phyloP scores from a whole-genome alignment of 2,797 vertebrate species.

The Danio aesculapii region DNA sequence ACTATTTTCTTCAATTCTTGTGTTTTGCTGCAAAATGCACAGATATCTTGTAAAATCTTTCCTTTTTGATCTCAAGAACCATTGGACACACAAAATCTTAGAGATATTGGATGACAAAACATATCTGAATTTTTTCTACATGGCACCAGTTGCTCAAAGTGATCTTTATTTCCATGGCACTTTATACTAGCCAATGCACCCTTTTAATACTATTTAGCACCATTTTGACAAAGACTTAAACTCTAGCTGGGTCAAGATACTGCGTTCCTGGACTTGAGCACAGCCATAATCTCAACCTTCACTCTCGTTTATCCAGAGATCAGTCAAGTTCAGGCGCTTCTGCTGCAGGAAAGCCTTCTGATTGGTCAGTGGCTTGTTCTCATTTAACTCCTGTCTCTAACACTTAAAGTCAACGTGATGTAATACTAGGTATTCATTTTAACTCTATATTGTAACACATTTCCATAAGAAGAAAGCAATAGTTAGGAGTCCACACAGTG shows the following conservation, averaged over 20 bases:
- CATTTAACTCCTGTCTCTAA: constrained; percentile 1
- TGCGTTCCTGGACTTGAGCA: constrained; percentile 18
- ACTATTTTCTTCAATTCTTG: too few species aligned
- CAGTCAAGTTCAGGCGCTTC: constrained; percentile 17
- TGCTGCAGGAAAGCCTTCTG: not conserved
- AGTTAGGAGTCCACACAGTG: not conserved
- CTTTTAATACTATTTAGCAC: too few species aligned
- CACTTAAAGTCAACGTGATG: not conserved
- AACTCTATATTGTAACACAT: not conserved
- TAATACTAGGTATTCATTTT: not conserved
- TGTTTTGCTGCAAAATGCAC: too few species aligned
- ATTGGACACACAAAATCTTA: too few species aligned
- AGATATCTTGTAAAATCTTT: too few species aligned
- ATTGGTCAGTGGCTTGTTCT: not conserved
- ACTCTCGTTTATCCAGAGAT: constrained; percentile 16
- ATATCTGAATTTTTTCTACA: too few species aligned
- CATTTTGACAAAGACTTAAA: constrained; percentile 11
- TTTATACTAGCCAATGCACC: too few species aligned
- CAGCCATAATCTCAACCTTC: constrained; percentile 1
- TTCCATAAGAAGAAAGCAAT: not conserved
- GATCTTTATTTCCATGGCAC: too few species aligned
- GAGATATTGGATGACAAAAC: too few species aligned
- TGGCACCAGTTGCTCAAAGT: too few species aligned
- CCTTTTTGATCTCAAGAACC: too few species aligned
- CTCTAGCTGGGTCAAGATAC: constrained; percentile 1